A percentile compares a stretch with the other conserved stretches of the same genome.
Evolutionary conservation across 2,888 invertebrate genomes (phyloP).

Genomic region (Acanthosepion esculentum): DNA sequence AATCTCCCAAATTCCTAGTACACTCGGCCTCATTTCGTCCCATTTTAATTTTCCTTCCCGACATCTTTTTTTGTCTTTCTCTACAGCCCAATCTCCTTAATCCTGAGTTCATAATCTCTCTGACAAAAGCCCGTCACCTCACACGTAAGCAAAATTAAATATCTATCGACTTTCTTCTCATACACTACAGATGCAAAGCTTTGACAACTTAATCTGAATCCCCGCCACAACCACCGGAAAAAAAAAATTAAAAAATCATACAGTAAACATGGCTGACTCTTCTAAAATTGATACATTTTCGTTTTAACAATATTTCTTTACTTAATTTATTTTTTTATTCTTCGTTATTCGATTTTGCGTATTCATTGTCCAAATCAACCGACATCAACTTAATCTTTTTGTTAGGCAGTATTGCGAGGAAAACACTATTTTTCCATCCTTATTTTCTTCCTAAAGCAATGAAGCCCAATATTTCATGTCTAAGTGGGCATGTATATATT

Average conservation of each 20-base stretch:
- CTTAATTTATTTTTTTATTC: background rate
- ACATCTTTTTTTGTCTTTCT: background rate
- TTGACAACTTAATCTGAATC: background rate
- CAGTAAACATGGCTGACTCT: background rate
- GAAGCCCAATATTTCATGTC: too few relatives aligned
- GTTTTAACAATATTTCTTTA: too few relatives aligned
- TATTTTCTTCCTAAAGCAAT: background rate
- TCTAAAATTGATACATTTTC: background rate
- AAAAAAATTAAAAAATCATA: background rate
- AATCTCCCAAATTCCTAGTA: background rate
- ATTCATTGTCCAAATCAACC: background rate
- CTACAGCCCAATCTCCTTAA: background rate
- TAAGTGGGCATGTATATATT: too few relatives aligned
- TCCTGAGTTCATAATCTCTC: background rate
- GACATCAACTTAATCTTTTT: background rate
- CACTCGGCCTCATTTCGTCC: background rate
- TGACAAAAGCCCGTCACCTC: background rate
- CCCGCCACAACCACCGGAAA: background rate
- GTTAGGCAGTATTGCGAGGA: background rate
- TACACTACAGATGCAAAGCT: background rate
- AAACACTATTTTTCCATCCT: background rate
- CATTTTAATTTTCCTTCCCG: background rate
- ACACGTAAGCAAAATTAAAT: constrained; percentile 16
- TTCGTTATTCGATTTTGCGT: background rate
- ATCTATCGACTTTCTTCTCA: background rate